Evolutionary conservation across 2,888 invertebrate species (phyloP).

Genomic region (Hoplodrina blanda): DNA sequence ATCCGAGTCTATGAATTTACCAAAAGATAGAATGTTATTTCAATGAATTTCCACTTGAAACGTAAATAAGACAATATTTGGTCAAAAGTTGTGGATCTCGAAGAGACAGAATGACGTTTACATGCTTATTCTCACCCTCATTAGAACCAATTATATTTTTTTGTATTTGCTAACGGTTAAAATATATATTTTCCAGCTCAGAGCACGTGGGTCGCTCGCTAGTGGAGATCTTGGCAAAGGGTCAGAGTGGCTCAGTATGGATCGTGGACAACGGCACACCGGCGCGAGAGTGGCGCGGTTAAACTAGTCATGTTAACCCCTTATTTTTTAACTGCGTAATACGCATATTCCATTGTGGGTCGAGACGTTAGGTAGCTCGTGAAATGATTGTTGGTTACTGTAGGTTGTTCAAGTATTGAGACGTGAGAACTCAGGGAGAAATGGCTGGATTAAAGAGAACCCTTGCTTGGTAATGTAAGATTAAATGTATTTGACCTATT

Average conservation of each 20-base stretch:
- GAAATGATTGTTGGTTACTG: conserved; percentile 36
- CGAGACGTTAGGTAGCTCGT: conserved; percentile 26
- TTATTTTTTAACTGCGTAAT: conserved; percentile 35
- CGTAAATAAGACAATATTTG: too few relatives aligned
- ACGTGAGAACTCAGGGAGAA: conserved; percentile 14
- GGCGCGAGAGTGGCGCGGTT: conserved; percentile 91
- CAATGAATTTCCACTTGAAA: too few relatives aligned
- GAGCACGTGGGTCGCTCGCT: conserved; percentile 93
- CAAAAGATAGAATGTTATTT: too few relatives aligned
- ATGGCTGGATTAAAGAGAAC: neutral
- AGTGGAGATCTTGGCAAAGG: conserved; percentile 92
- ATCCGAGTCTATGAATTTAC: too few relatives aligned
- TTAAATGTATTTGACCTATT: conserved; percentile 40
- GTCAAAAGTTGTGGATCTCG: too few relatives aligned
- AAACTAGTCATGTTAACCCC: conserved; percentile 51
- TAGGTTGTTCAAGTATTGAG: conserved; percentile 44
- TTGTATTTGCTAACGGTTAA: too few relatives aligned
- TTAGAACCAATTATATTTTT: too few relatives aligned
- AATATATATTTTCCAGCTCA: conserved; percentile 86
- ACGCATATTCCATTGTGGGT: conserved; percentile 53
- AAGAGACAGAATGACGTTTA: too few relatives aligned
- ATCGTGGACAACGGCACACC: conserved; percentile 92
- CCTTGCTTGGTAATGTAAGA: conserved; percentile 38
- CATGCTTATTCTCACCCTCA: too few relatives aligned
- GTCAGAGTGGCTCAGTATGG: conserved; percentile 94